Evolutionary conservation across 2,113 vertebrate species (phyloP).

Genomic region (Saguinus imperator): DNA sequence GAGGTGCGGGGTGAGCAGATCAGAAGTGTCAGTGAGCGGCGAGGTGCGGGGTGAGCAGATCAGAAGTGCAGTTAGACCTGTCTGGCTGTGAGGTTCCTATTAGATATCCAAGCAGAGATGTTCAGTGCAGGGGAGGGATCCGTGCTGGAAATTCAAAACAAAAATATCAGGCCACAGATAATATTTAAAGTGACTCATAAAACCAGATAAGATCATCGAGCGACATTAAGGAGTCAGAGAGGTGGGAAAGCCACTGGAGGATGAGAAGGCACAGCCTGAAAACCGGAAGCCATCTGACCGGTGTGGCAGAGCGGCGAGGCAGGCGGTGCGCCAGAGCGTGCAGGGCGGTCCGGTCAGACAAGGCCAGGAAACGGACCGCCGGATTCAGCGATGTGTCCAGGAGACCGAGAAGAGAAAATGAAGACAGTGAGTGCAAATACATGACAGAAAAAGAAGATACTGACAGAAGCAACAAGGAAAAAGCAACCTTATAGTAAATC

Average conservation of each 20-base stretch:
- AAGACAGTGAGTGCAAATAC: neutral
- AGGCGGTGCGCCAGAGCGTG: too few species aligned
- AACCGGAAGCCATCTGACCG: neutral
- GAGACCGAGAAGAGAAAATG: neutral
- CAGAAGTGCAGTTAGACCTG: too few species aligned
- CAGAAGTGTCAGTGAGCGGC: too few species aligned
- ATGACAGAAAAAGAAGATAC: neutral
- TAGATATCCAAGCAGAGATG: neutral
- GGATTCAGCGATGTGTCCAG: neutral
- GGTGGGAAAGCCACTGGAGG: neutral
- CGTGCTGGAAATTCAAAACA: neutral
- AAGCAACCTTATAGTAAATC: neutral
- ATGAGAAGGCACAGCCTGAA: neutral
- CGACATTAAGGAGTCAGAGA: neutral
- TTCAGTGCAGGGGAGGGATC: neutral
- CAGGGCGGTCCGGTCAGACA: fast-evolving
- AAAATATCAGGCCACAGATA: too few species aligned
- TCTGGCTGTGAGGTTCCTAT: neutral
- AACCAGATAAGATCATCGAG: neutral
- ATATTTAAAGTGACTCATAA: neutral
- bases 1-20: neutral
- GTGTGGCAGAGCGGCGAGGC: too few species aligned
- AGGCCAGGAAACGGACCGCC: too few species aligned
- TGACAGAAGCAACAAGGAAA: neutral
- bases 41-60: neutral